Evolutionary conservation across 2,888 invertebrate species (phyloP).

Genomic region (Caenorhabditis imperialis): DNA sequence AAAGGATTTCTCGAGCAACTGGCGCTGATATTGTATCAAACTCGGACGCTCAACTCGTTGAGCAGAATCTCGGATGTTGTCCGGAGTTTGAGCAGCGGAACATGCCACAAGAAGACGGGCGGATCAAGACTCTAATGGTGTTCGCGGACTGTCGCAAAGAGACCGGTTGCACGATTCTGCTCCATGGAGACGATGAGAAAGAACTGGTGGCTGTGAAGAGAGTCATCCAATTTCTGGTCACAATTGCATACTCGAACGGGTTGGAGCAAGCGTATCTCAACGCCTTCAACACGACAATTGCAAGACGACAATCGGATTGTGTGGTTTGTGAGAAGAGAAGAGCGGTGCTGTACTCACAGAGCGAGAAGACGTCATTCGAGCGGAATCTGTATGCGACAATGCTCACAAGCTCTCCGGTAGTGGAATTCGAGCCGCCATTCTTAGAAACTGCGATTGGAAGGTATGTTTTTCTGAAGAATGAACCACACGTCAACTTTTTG

Average conservation of each 20-base stretch:
- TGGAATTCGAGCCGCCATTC: conserved; percentile 89
- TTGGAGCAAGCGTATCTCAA: conserved; percentile 89
- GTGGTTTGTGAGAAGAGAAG: conserved; percentile 61
- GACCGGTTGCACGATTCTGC: conserved; percentile 88
- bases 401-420: conserved; percentile 90
- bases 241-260: conserved; percentile 91
- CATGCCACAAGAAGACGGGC: conserved; percentile 74
- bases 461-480: conserved; percentile 82
- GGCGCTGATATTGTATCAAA: conserved; percentile 86
- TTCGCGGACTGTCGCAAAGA: conserved; percentile 86
- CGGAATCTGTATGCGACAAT: conserved; percentile 62
- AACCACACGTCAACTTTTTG: not conserved
- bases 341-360: conserved; percentile 57
- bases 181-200: conserved; percentile 85
- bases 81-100: conserved; percentile 69
- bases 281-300: conserved; percentile 66
- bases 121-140: conserved; percentile 86
- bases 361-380: conserved; percentile 59
- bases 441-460: conserved; percentile 85
- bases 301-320: conserved; percentile 61
- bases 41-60: conserved; percentile 75
- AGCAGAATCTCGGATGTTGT: conserved; percentile 79
- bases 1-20: conserved; percentile 86
- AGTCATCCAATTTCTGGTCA: conserved; percentile 82
- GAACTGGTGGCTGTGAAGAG: conserved; percentile 74